Evolutionary conservation across 2,888 invertebrate species (phyloP).

Genomic region (Dusona sp.): DNA sequence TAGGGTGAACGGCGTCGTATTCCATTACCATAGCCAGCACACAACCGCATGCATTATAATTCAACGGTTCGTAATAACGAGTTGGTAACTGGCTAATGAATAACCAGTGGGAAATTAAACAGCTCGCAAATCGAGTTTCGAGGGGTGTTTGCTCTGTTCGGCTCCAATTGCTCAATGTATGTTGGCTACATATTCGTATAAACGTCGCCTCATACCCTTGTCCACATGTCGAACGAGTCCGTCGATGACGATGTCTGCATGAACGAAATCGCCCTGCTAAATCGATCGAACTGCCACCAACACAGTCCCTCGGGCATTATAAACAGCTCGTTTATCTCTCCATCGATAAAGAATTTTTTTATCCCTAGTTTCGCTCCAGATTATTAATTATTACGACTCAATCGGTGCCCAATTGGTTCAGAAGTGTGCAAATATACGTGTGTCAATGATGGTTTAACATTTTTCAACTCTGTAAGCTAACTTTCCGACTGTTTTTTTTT

Average conservation of each 20-base stretch:
- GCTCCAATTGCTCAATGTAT: conserved; percentile 13
- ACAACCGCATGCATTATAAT: conserved; percentile 70
- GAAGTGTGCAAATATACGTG: not conserved
- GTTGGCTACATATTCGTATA: conserved; percentile 51
- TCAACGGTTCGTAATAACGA: conserved; percentile 76
- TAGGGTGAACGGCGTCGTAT: not conserved
- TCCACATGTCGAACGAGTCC: conserved; percentile 35
- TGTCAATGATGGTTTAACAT: not conserved
- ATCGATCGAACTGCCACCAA: conserved; percentile 51
- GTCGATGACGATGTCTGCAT: conserved; percentile 53
- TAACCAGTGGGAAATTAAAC: conserved; percentile 76
- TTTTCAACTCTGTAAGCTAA: not conserved
- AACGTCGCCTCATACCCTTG: conserved; percentile 19
- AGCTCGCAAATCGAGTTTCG: conserved; percentile 74
- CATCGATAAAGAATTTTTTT: conserved; percentile 22
- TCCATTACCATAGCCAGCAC: not conserved
- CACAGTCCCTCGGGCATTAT: conserved; percentile 30
- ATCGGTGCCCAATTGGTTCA: conserved; percentile 2
- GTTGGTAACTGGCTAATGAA: conserved; percentile 76
- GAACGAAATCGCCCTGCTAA: conserved; percentile 54
- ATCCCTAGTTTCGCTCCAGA: not conserved
- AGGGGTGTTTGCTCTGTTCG: conserved; percentile 61
- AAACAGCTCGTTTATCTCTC: conserved; percentile 19
- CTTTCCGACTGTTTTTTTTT: not conserved
- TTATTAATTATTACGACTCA: conserved; percentile 48